Evolutionary conservation across 2,797 vertebrate genomes (phyloP), one percentile per base, ranked within the genome.

Genomic region (Acestrorhynchus altus): DNA sequence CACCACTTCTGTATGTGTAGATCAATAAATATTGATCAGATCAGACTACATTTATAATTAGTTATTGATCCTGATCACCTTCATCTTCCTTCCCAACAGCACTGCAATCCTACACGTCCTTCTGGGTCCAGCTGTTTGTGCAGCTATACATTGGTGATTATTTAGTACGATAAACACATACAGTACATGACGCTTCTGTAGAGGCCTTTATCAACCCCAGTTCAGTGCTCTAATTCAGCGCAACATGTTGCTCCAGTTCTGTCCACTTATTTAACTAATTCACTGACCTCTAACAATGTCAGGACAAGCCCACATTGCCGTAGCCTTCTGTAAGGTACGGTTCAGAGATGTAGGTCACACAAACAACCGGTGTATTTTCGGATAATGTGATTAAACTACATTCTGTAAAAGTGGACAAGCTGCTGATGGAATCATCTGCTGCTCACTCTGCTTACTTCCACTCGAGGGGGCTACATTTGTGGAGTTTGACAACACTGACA

Each of bases 181-280:
- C 40, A 59, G 46, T 46, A 60, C 40, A 59, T 60, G 22, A 63
- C n/a, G 44, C 46, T 49, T 65, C 18, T 60, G 3, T 59, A 42
- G 20, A 44, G 31, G 64, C 42, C 15, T 68, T 42, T 68, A 74
- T 70, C 65, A 80, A 22, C n/a, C n/a, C n/a, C n/a, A n/a, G n/a
- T n/a, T n/a, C 63, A 49, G 51, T 68, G 49, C 49, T 80, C 70
- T 54, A 72, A 47, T 57, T 74, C 77, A 63, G 54, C 75, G 76
- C 72, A 63, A 67, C 60, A 66, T 67, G 72, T 42, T 66, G 77
- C 61, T 66, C 78, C 46, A 54, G 20, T 70, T 80, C 65, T 52
- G 59, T 68, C 52, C 22, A 35, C 40, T 69, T 79, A 81, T 76
- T 74, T 71, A 60, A 81, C 64, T 72, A 52, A 75, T 39, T 44